phyloP scores from a whole-genome alignment of 1,140 invertebrate genomes.

The Littorina saxatilis region DNA sequence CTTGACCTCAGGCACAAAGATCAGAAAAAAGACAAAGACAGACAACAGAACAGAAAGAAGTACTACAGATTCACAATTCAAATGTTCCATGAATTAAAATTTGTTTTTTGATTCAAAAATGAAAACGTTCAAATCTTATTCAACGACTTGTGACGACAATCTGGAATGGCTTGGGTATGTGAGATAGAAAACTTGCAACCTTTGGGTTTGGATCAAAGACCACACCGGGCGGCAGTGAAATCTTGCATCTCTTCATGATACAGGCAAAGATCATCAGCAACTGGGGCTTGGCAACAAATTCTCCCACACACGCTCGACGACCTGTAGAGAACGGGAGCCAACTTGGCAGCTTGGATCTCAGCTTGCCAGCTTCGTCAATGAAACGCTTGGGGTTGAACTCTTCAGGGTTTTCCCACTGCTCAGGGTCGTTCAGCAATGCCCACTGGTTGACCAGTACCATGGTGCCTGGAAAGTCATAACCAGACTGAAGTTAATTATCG shows the following conservation, averaged over 20 bases:
- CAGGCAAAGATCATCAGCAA: conserved; percentile 46
- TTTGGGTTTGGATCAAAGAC: not conserved
- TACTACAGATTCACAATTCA: too few relatives aligned
- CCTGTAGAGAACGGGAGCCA: conserved; percentile 58
- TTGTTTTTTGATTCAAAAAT: too few relatives aligned
- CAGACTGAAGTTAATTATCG: too few relatives aligned
- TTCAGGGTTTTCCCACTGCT: conserved; percentile 84
- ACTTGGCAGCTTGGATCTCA: conserved; percentile 46
- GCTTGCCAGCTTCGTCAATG: conserved; percentile 62
- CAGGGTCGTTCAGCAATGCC: conserved; percentile 84
- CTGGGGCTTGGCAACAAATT: conserved; percentile 49
- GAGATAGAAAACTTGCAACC: not conserved
- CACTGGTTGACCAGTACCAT: conserved; percentile 89
- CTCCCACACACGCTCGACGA: conserved; percentile 50
- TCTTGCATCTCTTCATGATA: conserved; percentile 21
- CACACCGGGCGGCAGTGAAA: conserved; percentile 1
- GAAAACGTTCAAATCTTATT: too few relatives aligned
- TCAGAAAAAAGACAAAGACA: too few relatives aligned
- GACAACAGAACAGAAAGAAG: too few relatives aligned
- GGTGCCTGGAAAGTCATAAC: conserved; percentile 82
- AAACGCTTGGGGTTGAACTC: conserved; percentile 84
- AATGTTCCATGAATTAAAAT: too few relatives aligned
- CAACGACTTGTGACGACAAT: not conserved
- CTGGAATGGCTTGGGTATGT: not conserved
- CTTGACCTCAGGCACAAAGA: too few relatives aligned